Base-by-base conservation (phyloP, 2,888 invertebrate genomes). In the Eupithecia centaureata region DNA sequence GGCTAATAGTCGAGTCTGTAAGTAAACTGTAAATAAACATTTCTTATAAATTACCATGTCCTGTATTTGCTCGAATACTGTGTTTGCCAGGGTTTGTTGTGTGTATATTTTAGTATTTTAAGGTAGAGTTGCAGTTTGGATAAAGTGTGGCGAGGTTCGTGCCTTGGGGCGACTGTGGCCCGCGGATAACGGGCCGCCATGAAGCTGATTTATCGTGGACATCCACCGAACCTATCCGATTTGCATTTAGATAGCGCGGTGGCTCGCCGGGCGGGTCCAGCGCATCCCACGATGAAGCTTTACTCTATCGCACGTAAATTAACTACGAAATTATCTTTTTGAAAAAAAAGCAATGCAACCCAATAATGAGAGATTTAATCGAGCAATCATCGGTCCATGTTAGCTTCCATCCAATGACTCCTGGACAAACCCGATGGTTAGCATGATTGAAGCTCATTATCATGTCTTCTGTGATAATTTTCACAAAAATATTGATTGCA, bases 211-310 rank as follows among this genome's bases (percentile, higher is more conserved):
- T 92, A 92, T 92, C 86, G 88, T 83, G 85, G 85, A 88, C 90
- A 88, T 90, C 90, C 88, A 89, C 86, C 84, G 88, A 88, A 90
- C 90, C 91, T 90, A 91, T 90, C 89, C 89, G 91, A 93, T 93
- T 93, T 92, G 92, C 92, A 93, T 93, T 92, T 93, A 92, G 92
- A 92, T 92, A 91, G 91, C 87, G 79, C 82, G 76, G 78, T 80
- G 82, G 79, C 74, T 78, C 79, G 83, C 76, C 79, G 77, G 80
- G 79, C 79, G 77, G 72, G 76, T 77, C 76, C 76, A 56, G 73
- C 54, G 68, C 74, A 63, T 72, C 78, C 73, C 77, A 72, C 74
- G 72, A 71, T 69, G 62, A 51, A 65, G 80, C 79, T 86, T 88
- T 85, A 88, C 90, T 88, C 86, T 90, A 89, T 88, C 83, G 77